Conservation (phyloP, 2,797 vertebrate genomes). For the Tapera naevia region DNA sequence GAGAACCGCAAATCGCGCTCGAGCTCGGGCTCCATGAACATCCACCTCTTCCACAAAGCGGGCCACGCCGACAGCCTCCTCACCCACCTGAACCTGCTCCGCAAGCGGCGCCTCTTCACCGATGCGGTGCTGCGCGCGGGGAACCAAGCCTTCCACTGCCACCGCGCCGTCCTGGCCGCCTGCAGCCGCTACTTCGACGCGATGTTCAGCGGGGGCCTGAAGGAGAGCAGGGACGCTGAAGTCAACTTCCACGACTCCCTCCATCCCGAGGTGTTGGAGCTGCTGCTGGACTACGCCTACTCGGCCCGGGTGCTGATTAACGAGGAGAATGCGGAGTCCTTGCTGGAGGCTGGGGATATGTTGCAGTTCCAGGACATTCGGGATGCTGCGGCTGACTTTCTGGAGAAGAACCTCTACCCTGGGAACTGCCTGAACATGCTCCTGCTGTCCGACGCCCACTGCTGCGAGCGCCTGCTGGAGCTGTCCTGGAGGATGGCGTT, state of each 20-base stretch:
- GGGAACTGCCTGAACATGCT: constrained; percentile 97
- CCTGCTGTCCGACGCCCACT: constrained; percentile 93
- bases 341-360: constrained; percentile 98
- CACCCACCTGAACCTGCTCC: constrained; percentile 91
- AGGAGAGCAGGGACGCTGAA: constrained; percentile 92
- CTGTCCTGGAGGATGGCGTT: constrained; percentile 96
- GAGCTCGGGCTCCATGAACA: constrained; percentile 97
- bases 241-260: constrained; percentile 95
- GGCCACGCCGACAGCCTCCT: constrained; percentile 97
- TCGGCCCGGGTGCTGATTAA: constrained; percentile 97
- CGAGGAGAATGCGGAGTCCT: constrained; percentile 95
- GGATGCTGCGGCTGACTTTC: constrained; percentile 95
- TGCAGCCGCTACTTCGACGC: constrained; percentile 98
- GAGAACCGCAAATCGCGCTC: constrained; percentile 97
- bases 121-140: constrained; percentile 95
- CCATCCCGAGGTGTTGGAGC: constrained; percentile 94
- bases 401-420: constrained; percentile 94
- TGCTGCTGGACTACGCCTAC: constrained; percentile 95
- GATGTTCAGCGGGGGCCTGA: constrained; percentile 95
- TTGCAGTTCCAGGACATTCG: constrained; percentile 97
- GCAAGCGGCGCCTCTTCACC: constrained; percentile 94
- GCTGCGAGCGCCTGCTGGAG: constrained; percentile 93
- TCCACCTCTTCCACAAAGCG: constrained; percentile 97
- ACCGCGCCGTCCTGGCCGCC: constrained; percentile 93
- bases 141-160: constrained; percentile 91